Conservation (phyloP, 2,888 invertebrate species). For the Protophormia terraenovae region DNA sequence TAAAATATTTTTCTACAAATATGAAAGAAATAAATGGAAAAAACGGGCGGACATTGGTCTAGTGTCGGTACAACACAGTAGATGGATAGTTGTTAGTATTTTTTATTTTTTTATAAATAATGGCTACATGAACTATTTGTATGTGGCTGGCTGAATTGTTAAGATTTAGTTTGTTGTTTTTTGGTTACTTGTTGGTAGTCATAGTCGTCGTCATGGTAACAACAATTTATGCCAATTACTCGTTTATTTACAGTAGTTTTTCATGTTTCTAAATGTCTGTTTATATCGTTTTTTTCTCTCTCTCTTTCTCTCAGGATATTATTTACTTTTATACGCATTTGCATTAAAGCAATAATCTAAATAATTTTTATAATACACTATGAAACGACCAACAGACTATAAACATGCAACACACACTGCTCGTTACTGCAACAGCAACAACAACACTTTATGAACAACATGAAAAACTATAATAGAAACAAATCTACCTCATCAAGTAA, state of each 20-base stretch:
- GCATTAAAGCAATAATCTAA: conserved; percentile 71
- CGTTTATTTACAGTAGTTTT: conserved; percentile 65
- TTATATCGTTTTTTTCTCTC: conserved; percentile 9
- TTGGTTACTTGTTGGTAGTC: conserved; percentile 12
- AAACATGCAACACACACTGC: no score
- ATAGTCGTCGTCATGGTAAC: conserved; percentile 11
- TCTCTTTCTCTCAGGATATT: not conserved
- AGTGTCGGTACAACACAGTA: conserved; percentile 19
- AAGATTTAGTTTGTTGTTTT: not conserved
- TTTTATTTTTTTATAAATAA: conserved; percentile 7
- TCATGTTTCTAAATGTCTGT: conserved; percentile 56
- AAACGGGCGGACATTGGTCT: conserved; percentile 55
- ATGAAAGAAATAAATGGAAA: not conserved
- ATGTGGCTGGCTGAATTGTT: not conserved
- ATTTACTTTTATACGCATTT: conserved; percentile 64
- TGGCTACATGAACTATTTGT: conserved; percentile 11
- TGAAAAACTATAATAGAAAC: conserved; percentile 60
- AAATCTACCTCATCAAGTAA: conserved; percentile 72
- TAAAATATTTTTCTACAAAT: conserved; percentile 33
- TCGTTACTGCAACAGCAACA: no score
- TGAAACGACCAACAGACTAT: not conserved
- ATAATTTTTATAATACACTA: conserved; percentile 71
- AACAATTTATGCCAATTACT: conserved; percentile 66
- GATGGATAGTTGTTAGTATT: conserved; percentile 32
- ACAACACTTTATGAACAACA: conserved; percentile 29